These are phyloP conservation scores for Penelope pileata DNA, from an alignment of 2,113 vertebrate genomes.

Conservation along the genomic window DNA sequence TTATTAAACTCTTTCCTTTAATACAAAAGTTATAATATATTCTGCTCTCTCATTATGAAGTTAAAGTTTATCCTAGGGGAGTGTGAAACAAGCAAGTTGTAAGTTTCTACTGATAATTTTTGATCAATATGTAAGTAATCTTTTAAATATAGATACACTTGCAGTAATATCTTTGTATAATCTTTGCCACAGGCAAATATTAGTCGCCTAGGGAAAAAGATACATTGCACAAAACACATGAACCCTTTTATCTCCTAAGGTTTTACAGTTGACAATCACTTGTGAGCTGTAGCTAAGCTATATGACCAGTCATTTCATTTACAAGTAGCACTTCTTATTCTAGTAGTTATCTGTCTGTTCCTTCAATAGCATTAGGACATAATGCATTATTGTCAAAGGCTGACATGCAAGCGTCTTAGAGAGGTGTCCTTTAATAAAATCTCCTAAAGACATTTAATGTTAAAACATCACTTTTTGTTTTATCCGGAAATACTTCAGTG, in stretches of 20 bases:
- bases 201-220: not conserved
- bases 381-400: not conserved
- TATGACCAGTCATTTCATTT: not conserved
- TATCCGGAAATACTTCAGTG: not conserved
- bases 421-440: not conserved
- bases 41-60: not conserved
- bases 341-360: not conserved
- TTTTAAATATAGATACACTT: not conserved
- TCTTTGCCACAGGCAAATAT: not conserved
- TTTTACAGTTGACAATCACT: not conserved
- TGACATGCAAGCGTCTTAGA: not conserved
- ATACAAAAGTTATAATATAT: not conserved
- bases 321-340: not conserved
- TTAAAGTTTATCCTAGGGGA: not conserved
- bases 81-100: not conserved
- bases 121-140: rapidly evolving
- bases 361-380: not conserved
- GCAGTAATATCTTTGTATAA: not conserved
- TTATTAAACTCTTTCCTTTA: not conserved
- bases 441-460: not conserved
- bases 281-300: not conserved
- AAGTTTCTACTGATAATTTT: not conserved
- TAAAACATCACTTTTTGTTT: not conserved
- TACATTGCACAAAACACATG: not conserved
- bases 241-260: not conserved